These are phyloP conservation scores for Palythoa grandiflora DNA, from an alignment of 92 coral and sea anemone genomes.

Conservation along the genomic window DNA sequence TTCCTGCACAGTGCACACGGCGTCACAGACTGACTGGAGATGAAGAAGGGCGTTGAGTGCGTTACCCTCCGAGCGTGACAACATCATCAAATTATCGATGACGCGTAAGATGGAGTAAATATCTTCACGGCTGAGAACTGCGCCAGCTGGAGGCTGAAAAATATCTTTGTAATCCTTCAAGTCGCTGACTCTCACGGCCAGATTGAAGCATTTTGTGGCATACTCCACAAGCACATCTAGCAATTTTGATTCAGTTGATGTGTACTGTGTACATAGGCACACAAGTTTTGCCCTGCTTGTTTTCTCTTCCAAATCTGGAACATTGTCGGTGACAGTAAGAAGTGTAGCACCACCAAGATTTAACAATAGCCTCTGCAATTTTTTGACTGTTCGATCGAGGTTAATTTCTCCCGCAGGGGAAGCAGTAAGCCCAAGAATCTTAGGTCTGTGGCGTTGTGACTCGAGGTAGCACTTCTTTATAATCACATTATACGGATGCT, in stretches of 20 bases:
- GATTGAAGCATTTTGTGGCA: slow-evolving; percentile 84
- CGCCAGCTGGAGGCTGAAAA: slow-evolving; percentile 88
- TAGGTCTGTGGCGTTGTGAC: slow-evolving; percentile 72
- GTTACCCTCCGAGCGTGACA: slow-evolving; percentile 65
- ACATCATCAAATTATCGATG: slow-evolving; percentile 70
- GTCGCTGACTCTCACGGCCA: slow-evolving; percentile 88
- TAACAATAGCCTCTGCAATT: slow-evolving; percentile 72
- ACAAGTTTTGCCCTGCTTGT: slow-evolving; percentile 74
- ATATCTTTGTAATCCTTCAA: slow-evolving; percentile 95
- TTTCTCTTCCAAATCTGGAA: slow-evolving; percentile 72
- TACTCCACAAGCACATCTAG: slow-evolving; percentile 71
- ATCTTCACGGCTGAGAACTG: slow-evolving; percentile 77
- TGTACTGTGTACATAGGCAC: slow-evolving; percentile 71
- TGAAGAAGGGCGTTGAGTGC: slow-evolving; percentile 85
- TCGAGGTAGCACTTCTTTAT: slow-evolving; percentile 85
- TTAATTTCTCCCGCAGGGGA: slow-evolving; percentile 92
- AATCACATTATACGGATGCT: slow-evolving; percentile 91
- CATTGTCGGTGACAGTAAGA: slow-evolving; percentile 64
- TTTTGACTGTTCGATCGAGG: slow-evolving; percentile 81
- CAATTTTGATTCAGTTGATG: slow-evolving; percentile 64
- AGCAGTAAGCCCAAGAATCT: slow-evolving; percentile 84
- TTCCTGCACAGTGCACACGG: slow-evolving; percentile 87
- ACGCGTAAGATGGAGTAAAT: slow-evolving; percentile 80
- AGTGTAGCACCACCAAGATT: slow-evolving; percentile 86
- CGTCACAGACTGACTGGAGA: slow-evolving; percentile 84